Percentiles rank a stretch among this genome's conserved stretches.
phyloP scores from a whole-genome alignment of 2,888 invertebrate genomes.

The Gibbula magus region DNA sequence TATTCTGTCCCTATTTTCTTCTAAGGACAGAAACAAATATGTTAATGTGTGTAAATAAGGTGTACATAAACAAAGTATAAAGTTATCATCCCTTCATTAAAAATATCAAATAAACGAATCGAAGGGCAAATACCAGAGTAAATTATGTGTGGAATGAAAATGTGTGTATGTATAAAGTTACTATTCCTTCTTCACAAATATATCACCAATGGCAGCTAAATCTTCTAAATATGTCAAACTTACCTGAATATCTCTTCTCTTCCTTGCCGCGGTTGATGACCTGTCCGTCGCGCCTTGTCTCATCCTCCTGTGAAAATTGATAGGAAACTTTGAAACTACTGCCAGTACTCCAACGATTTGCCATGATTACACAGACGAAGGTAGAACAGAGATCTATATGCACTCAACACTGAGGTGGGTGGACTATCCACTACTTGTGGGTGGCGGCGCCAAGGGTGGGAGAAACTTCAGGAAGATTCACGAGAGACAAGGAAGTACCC shows the following conservation, averaged over 20 bases:
- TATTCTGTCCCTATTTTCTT: no score
- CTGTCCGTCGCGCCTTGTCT: background rate
- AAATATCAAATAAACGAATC: no score
- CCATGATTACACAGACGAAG: background rate
- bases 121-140: no score
- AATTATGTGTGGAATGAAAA: no score
- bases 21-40: no score
- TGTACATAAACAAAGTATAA: no score
- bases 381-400: background rate
- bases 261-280: background rate
- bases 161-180: background rate
- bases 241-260: conserved; percentile 23
- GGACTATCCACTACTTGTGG: background rate
- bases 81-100: no score
- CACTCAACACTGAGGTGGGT: background rate
- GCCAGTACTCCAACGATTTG: conserved; percentile 19
- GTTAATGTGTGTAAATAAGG: no score
- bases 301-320: conserved; percentile 18
- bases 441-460: background rate
- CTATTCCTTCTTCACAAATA: background rate
- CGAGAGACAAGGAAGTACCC: background rate
- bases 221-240: background rate
- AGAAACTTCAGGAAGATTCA: background rate
- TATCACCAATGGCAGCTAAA: background rate
- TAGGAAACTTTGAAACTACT: conserved; percentile 1